Conservation (phyloP, 2,113 vertebrate species). For the Chelonoidis abingdonii region DNA sequence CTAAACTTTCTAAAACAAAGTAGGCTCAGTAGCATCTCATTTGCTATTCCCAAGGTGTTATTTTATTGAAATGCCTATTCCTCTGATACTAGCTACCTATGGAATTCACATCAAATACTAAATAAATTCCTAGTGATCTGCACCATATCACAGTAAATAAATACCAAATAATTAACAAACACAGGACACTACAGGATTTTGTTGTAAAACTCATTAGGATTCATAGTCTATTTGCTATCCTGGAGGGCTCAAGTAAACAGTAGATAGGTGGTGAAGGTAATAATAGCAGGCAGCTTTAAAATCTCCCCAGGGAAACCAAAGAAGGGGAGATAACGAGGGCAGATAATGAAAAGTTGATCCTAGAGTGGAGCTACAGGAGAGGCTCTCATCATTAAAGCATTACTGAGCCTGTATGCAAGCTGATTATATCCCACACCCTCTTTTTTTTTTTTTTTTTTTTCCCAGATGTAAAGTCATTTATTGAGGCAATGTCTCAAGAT, state of each 20-base stretch:
- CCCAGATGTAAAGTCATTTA: background rate
- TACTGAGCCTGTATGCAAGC: background rate
- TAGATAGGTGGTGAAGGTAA: constrained; percentile 14
- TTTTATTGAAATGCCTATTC: constrained; percentile 22
- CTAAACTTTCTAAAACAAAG: constrained; percentile 22
- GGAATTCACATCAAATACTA: background rate
- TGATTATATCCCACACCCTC: background rate
- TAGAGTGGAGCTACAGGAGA: background rate
- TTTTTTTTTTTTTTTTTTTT: background rate
- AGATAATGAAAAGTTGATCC: background rate
- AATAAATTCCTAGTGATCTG: constrained; percentile 40
- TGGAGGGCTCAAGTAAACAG: background rate
- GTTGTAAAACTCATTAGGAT: background rate
- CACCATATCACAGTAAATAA: constrained; percentile 27
- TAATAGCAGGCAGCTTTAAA: background rate
- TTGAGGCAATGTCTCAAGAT: background rate
- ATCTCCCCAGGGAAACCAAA: background rate
- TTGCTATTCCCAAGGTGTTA: background rate
- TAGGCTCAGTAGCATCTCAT: background rate
- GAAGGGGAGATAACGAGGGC: background rate
- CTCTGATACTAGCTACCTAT: background rate
- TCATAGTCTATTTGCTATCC: background rate
- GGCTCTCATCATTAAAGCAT: background rate
- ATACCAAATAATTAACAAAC: constrained; percentile 33
- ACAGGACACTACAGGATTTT: background rate